These are phyloP conservation scores for Clarias gariepinus DNA, from an alignment of 2,113 vertebrate species.

Conservation along the genomic window DNA sequence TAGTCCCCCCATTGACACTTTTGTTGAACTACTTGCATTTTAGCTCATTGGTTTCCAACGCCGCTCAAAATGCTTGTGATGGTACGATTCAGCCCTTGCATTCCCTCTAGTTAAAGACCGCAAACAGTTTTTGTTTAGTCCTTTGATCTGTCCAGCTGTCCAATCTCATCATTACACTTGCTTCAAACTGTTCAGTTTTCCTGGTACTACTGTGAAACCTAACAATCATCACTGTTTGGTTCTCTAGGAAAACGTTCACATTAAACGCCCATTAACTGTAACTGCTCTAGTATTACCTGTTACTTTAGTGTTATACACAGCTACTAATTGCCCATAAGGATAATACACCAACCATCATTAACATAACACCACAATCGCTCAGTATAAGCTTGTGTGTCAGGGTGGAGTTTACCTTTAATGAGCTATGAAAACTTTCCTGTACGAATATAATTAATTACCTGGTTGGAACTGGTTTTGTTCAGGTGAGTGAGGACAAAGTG, in stretches of 20 bases:
- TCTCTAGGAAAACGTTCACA: too few relatives aligned
- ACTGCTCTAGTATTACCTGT: too few relatives aligned
- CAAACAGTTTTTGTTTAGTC: background rate
- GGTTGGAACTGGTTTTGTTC: background rate
- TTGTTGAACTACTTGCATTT: too few relatives aligned
- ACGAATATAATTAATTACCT: background rate
- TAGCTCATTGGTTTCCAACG: too few relatives aligned
- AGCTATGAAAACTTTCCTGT: background rate
- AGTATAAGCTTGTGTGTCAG: background rate
- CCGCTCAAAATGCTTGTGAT: too few relatives aligned
- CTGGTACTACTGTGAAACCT: background rate
- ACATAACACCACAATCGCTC: background rate
- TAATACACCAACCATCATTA: background rate
- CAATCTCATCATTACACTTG: background rate
- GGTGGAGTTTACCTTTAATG: background rate
- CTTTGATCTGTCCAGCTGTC: background rate
- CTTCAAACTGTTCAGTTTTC: background rate
- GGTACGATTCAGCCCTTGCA: too few relatives aligned
- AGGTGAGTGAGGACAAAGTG: constrained; percentile 64
- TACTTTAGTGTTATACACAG: too few relatives aligned
- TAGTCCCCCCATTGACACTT: too few relatives aligned
- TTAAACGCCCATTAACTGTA: too few relatives aligned
- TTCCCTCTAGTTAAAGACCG: too few relatives aligned
- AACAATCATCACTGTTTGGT: background rate
- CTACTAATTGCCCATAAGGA: too few relatives aligned